Evolutionary conservation across 53 echinoderm and acorn worm species (phyloP), one percentile per base, ranked within the genome.

Genomic region (Apostichopus leukothele): DNA sequence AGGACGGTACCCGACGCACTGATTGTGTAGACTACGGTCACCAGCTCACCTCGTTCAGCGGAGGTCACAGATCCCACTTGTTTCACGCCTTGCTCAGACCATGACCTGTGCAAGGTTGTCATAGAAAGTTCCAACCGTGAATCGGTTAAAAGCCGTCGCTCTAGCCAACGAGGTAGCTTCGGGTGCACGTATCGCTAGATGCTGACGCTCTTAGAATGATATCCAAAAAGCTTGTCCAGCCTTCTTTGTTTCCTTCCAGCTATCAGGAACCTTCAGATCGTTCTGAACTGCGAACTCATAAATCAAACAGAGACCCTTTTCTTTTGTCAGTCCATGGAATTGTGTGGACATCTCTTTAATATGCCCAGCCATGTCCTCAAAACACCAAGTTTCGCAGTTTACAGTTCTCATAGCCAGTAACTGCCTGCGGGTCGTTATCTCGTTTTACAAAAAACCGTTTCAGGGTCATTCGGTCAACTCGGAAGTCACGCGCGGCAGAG

Each of bases 41-140:
- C 90, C 51, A 94, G 90, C 51, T 81, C 66, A 75, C 91, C 93
- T 81, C 91, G 68, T 91, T 91, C 88, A 67, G 89, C 88, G 19
- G 93, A 93, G 5, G 93, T 93, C 50, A 84, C 85, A 52, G 73
- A 83, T 50, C 85, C 90, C 16, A 90, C 61, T 54, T 75, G 90
- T 76, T 90, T 90, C 6, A 83, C 76, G 26, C 90, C 90, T 22
- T 74, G 51, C 57, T 68, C 84, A 81, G 89, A 60, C 75, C 16
- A 84, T 90, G 75, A 83, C 83, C 39, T 25, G 21, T n/a, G 83
- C 84, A 74, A 90, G 55, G 57, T 85, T 90, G 14, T 74, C 83
- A 74, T 71, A 85, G 54, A 90, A 90, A 7, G n/a, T 50, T 83
- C 21, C 75, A 67, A 89, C 73, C 39, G 89, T 89, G 51, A 55